Base-by-base conservation (phyloP, 2,113 vertebrate genomes). In the Spilogale gracilis region DNA sequence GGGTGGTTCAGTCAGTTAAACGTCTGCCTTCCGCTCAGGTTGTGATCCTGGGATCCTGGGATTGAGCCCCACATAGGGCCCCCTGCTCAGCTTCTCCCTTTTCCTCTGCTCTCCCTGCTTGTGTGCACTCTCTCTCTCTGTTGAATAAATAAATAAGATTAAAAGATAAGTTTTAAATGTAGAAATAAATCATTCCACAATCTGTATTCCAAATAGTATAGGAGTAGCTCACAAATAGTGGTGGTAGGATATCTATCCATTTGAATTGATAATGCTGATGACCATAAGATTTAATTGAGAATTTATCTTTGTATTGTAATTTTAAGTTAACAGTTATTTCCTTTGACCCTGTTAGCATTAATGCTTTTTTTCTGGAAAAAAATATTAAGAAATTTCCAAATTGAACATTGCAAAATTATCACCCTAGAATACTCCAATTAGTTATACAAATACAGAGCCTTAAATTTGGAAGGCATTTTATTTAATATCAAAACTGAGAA, bases 251-350 rank as follows among this genome's bases (percentile, higher is more conserved):
- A 65, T 78, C 38, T 71, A 32, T 85, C 43, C 58, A 79, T 87
- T 71, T 82, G 17, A 74, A 50, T 5, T 48, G 21, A 61, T 81
- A 83, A 84, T 54, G 27, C 4, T 80, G 38, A 71, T 80, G 38
- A 71, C 16, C 25, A 43, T 58, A 88, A 73, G 9, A 87, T 48
- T 93, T 86, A 94, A 89, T 2, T 80, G 43, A 56, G 6, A 80
- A 93, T 88, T 27, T 74, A 52, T 61, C 45, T 89, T 87, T 63
- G 17, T 54, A 52, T 50, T 84, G 17, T 21, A 86, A 79, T 86
- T 89, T 95, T 58, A 95, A 79, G 17, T 50, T 56, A 79, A 80
- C 4, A 89, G 4, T n/a, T 85, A 88, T 74, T 96, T 95, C 25
- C 88, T n/a, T 74, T 92, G 73, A 67, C 71, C 56, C 20, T 89